Base-by-base conservation (phyloP, 53 echinoderm and acorn worm species). In the Patiria pectinifera region DNA sequence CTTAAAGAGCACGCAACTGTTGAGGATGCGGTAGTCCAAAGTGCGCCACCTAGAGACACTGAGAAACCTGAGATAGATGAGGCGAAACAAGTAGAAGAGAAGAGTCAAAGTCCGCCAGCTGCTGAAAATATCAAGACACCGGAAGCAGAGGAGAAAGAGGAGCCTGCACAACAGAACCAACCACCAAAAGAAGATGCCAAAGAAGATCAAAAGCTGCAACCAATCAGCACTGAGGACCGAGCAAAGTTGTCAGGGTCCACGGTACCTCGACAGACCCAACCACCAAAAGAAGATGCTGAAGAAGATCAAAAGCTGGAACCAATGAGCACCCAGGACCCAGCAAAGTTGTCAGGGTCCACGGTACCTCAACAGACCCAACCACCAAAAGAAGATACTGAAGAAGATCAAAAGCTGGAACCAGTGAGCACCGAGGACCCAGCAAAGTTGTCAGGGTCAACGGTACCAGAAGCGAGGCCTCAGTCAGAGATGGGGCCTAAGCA, bases 1-100 rank as follows among this genome's bases (percentile, higher is more conserved):
- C 91, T 97, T 44, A 89, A 76, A 75, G 97, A 94, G 71, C 88
- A 96, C 59, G 95, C 94, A 49, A 85, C 62, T n/a, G 14, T 82
- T 2, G 49, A 45, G 6, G 62, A 25, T 60, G 3, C 23, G 83
- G 13, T 15, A 12, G 21, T 15, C 14, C 61, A 62, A 15, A 19
- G 63, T 66, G 35, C 2, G 22, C 84, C 23, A 6, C 18, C 62
- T 21, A 48, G 53, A 1, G 53, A 53, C 53, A 53, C 44, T 48
- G 18, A 44, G 12, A 86, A 86, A 48, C 23, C 48, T 8, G 21
- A 49, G 7, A 18, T 45, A 46, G 25, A 69, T 45, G 45, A 63
- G 21, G 49, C 11, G 48, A 82, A 48, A 82, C 16, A 82, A 21
- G 14, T 11, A 46, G 49, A 48, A 82, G 45, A 35, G 48, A 47